These are phyloP conservation scores for Capreolus pygargus DNA, from an alignment of 2,113 vertebrate genomes.

Conservation along the genomic window DNA sequence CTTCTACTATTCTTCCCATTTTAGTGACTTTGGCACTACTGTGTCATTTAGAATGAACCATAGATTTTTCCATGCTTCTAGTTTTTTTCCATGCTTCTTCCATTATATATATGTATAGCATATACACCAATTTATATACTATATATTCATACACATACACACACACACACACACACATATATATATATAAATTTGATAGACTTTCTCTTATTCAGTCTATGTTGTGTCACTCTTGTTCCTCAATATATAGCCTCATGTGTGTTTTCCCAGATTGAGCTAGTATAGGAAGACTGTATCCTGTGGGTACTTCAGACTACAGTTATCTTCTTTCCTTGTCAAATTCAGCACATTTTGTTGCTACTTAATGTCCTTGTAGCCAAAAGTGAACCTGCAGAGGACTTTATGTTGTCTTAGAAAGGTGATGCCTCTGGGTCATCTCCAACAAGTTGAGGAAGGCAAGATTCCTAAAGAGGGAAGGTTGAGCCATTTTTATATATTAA, in stretches of 20 bases:
- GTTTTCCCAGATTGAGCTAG: neutral
- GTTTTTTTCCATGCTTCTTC: neutral
- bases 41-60: neutral
- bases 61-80: neutral
- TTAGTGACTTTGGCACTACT: neutral
- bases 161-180: too few relatives aligned
- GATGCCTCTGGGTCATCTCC: neutral
- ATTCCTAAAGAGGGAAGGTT: neutral
- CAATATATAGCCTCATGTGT: neutral
- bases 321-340: neutral
- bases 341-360: neutral
- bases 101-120: neutral
- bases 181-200: neutral
- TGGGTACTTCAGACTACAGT: neutral
- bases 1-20: too few relatives aligned
- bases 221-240: neutral
- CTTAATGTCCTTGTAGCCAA: neutral
- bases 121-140: neutral
- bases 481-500: neutral
- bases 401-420: neutral
- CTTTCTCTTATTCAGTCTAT: neutral
- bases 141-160: neutral
- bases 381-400: neutral
- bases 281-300: rapidly evolving
- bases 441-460: neutral